Evolutionary conservation across 2,888 invertebrate genomes (phyloP).

Genomic region (Schizotus pectinicornis): DNA sequence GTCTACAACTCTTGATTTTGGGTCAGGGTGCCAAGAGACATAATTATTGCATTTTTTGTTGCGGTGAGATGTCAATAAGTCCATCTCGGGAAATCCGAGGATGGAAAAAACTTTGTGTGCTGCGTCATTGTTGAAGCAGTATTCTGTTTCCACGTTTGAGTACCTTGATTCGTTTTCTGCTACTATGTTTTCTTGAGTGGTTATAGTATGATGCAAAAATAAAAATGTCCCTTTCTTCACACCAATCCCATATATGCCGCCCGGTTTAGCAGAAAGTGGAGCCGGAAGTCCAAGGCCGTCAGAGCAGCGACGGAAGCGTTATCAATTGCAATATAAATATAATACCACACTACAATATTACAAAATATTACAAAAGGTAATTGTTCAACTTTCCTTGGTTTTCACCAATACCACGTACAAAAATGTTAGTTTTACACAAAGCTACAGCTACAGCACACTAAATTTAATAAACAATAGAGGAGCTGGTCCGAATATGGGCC

Average conservation of each 20-base stretch:
- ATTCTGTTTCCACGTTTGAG: constrained; percentile 16
- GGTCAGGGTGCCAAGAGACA: constrained; percentile 19
- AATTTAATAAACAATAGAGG: too few relatives aligned
- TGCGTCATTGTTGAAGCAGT: constrained; percentile 8
- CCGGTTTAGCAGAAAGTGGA: too few relatives aligned
- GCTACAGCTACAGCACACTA: too few relatives aligned
- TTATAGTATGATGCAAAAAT: constrained; percentile 24
- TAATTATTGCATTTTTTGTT: constrained; percentile 24
- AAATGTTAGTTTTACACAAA: too few relatives aligned
- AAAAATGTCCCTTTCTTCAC: constrained; percentile 27
- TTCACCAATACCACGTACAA: too few relatives aligned
- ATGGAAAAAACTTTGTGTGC: constrained; percentile 6
- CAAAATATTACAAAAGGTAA: too few relatives aligned
- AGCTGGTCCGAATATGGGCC: too few relatives aligned
- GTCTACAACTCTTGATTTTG: constrained; percentile 10
- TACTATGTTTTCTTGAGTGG: constrained; percentile 17
- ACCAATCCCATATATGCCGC: constrained; percentile 33
- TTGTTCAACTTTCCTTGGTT: too few relatives aligned
- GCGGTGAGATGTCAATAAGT: constrained; percentile 16
- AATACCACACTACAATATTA: too few relatives aligned
- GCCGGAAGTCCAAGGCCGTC: too few relatives aligned
- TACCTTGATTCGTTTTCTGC: constrained; percentile 18
- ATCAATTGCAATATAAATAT: too few relatives aligned
- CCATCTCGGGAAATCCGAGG: constrained; percentile 14
- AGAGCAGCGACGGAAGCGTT: too few relatives aligned